These are phyloP conservation scores for Endotricha flammealis DNA, from an alignment of 2,888 invertebrate species.

Conservation along the genomic window DNA sequence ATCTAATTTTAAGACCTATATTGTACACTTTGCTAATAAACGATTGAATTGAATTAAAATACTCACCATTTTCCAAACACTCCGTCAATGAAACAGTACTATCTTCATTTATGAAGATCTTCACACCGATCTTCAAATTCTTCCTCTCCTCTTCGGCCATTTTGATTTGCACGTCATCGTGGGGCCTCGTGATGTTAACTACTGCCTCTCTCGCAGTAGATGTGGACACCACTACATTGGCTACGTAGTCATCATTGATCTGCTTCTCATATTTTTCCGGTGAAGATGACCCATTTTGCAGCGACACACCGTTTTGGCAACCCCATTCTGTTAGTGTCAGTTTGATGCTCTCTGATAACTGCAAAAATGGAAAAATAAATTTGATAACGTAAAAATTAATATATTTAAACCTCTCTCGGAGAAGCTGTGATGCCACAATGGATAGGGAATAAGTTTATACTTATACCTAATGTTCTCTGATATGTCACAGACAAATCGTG, in stretches of 20 bases:
- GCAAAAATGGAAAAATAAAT: conserved; percentile 19
- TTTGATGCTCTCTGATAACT: conserved; percentile 72
- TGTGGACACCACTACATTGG: conserved; percentile 57
- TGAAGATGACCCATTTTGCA: conserved; percentile 46
- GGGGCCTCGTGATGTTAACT: conserved; percentile 76
- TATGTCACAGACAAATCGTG: too few species aligned
- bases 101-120: conserved; percentile 88
- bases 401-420: too few species aligned
- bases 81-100: conserved; percentile 81
- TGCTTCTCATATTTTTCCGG: conserved; percentile 33
- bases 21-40: too few species aligned
- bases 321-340: conserved; percentile 69
- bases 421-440: background rate
- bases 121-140: conserved; percentile 90
- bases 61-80: conserved; percentile 85
- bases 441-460: too few species aligned
- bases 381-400: too few species aligned
- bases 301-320: conserved; percentile 38
- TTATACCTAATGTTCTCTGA: too few species aligned
- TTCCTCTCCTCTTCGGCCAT: conserved; percentile 84
- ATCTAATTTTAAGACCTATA: too few species aligned
- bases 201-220: conserved; percentile 48
- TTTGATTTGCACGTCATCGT: conserved; percentile 80
- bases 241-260: conserved; percentile 58
- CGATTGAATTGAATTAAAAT: too few species aligned